Base-by-base conservation (phyloP, 2,797 vertebrate genomes). In the Hapalemur alaotrensis region DNA sequence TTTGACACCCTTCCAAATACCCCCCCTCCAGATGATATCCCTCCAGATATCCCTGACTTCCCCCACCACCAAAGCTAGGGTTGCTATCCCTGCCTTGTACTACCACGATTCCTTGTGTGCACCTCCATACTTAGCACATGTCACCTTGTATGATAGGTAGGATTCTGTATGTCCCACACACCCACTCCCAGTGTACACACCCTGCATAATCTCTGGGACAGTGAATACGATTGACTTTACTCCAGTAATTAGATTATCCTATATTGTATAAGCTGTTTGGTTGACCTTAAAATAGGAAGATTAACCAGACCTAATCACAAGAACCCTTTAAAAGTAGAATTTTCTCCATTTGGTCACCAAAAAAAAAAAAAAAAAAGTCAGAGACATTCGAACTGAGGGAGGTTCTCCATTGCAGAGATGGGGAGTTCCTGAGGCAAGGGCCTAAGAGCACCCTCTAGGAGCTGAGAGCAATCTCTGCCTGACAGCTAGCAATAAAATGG, bases 301-400 rank as follows among this genome's bases (percentile, higher is more conserved):
- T 91, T 93, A 84, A 69, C 43, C 50, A 89, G 41, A 91, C 13
- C 70, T 93, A 72, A 92, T 65, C 52, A 81, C 59, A 81, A 89
- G n/a, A 89, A 11, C 13, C 5, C 25, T 78, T 93, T 88, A 48
- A 91, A 84, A 84, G 3, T 23, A 91, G 38, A 61, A 4, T 78
- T 59, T 78, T 86, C 50, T 80, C 76, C 32, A 18, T 18, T 5
- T 84, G 32, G 9, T 65, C 17, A 10, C 41, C 3, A 57, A 57
- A 65, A 7, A 15, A 65, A 7, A 15, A 80, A 89, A 89, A 61
- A 89, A 4, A 6, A 67, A 87, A 41, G 59, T n/a, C n/a, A 89
- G 35, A 69, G 18, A 25, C 28, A 81, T 38, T 67, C 32, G 69
- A 61, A 23, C 6, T 48, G 10, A 92, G 7, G 54, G 20, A 83